Evolutionary conservation across 2,888 invertebrate genomes (phyloP).

Genomic region (Synergus itoensis): DNA sequence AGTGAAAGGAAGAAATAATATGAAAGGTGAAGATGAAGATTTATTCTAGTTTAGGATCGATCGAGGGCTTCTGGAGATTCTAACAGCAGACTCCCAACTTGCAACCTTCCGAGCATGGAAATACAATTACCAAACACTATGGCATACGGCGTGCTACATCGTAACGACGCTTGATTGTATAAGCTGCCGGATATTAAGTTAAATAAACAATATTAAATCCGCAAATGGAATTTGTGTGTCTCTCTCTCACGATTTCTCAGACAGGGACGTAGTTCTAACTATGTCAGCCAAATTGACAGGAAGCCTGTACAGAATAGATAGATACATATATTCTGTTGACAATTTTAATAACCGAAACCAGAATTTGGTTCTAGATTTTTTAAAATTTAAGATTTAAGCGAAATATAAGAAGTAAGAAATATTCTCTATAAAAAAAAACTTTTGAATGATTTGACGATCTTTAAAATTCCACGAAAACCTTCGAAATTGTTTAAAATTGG

Average conservation of each 20-base stretch:
- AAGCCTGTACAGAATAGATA: background rate
- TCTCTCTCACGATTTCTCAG: slow-evolving; percentile 3
- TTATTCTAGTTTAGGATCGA: slow-evolving; percentile 21
- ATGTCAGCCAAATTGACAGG: background rate
- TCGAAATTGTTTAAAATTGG: too few relatives aligned
- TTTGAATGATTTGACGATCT: too few relatives aligned
- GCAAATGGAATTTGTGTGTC: slow-evolving; percentile 65
- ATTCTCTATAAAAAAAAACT: too few relatives aligned
- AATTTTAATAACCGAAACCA: background rate
- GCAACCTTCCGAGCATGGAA: slow-evolving; percentile 70
- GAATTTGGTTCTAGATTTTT: background rate
- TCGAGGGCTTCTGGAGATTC: slow-evolving; percentile 20
- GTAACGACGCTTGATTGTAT: slow-evolving; percentile 77
- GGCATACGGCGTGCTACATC: slow-evolving; percentile 53
- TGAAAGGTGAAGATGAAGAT: background rate
- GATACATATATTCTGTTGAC: background rate
- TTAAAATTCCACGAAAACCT: too few relatives aligned
- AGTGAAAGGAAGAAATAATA: background rate
- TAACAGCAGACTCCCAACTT: slow-evolving; percentile 46
- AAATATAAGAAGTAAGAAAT: too few relatives aligned
- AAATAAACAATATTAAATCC: slow-evolving; percentile 76
- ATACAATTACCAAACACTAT: slow-evolving; percentile 74
- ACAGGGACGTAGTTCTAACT: background rate
- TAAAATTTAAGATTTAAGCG: too few relatives aligned
- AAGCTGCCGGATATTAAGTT: slow-evolving; percentile 76